Base-by-base conservation (phyloP, 1,140 invertebrate species). In the Hydropsyche tenuis region DNA sequence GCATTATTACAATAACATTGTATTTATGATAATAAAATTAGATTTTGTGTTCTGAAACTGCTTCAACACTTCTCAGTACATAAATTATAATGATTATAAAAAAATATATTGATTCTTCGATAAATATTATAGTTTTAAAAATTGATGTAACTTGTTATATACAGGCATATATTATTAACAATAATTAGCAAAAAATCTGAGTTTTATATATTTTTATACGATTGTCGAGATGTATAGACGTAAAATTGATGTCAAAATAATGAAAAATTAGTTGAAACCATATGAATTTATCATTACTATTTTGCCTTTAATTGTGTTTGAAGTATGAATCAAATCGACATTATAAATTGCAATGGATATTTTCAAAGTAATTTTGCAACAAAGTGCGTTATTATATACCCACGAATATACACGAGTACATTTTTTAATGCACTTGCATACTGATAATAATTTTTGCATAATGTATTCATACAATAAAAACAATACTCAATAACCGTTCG, bases 201-300 rank as follows among this genome's bases (percentile, higher is more conserved):
- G 70, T 75, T 75, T 45, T 20, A 75, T 75, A 75, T 75, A 75
- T 75, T 75, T 75, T 75, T 75, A 73, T 75, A 75, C 74, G 18
- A 63, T 75, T 72, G 68, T 75, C 65, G 53, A 75, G 60, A 60
- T 75, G 64, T 75, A 72, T 75, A 75, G 63, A 72, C 65, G 63
- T 75, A 75, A 65, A 66, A 68, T 75, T 63, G 64, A 75, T 48
- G 70, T 72, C 63, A 69, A 42, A 60, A 60, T 60, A 60, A 60
- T 60, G 20, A 43, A 65, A 65, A 16, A 46, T 48, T 48, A 46
- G 65, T 48, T 68, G 43, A 48, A 68, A 25, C 22, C 30, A 46
- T 45, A 46, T 68, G 5, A 48, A 48, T 48, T 23, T 68, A 43
- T 42, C 45, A 48, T 68, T 14, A 23, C 23, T 45, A 48, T 43